A percentile compares a stretch with the other conserved stretches of the same genome.
These are phyloP conservation scores for Crotalus tigris DNA, from an alignment of 2,113 vertebrate species.

Conservation along the genomic window DNA sequence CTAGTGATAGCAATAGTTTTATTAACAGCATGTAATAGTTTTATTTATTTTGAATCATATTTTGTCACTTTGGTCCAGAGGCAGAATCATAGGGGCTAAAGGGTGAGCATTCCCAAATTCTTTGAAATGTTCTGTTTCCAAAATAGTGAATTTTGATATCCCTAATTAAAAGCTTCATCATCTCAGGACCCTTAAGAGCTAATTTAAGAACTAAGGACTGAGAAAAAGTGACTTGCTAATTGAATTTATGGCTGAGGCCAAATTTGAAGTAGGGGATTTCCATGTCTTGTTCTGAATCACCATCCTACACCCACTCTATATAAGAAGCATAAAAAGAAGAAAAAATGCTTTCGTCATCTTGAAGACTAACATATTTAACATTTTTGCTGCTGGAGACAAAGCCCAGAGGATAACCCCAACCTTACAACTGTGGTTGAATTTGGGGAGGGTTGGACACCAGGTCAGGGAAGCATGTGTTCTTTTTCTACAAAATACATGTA, in stretches of 20 bases:
- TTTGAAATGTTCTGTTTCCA: not conserved
- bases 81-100: not conserved
- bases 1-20: not conserved
- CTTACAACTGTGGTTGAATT: not conserved
- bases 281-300: not conserved
- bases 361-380: not conserved
- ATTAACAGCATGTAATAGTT: not conserved
- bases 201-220: not conserved
- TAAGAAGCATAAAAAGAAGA: not conserved
- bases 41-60: not conserved
- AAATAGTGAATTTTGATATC: not conserved
- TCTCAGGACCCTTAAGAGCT: not conserved
- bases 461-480: not conserved
- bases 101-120: not conserved
- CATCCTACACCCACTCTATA: not conserved
- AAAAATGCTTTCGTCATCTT: not conserved
- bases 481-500: not conserved
- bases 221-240: not conserved
- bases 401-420: not conserved
- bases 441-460: not conserved
- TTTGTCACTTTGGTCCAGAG: not conserved
- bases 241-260: not conserved
- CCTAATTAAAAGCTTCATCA: not conserved
- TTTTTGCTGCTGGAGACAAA: not conserved
- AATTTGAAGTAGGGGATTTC: not conserved